phyloP scores from a whole-genome alignment of 2,797 vertebrate species.

The Pantherophis alleghaniensis region DNA sequence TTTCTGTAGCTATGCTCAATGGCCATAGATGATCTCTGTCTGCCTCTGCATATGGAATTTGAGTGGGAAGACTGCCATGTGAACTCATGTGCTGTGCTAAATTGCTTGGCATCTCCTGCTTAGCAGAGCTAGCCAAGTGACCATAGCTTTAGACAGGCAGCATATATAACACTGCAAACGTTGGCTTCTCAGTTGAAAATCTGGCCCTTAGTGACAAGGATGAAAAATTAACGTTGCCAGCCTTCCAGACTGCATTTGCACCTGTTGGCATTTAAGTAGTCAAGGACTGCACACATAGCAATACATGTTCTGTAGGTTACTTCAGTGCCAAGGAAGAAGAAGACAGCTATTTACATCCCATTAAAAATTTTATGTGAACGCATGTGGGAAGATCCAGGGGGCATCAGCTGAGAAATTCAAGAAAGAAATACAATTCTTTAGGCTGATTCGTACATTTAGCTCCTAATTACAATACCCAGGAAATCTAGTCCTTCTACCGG shows the following conservation, averaged over 20 bases:
- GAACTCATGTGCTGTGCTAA: conserved; percentile 66
- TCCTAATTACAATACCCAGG: neutral
- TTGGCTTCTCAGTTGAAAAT: conserved; percentile 44
- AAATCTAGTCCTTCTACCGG: neutral
- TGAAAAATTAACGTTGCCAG: conserved; percentile 48
- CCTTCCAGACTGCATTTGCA: conserved; percentile 43
- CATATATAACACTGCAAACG: conserved; percentile 59
- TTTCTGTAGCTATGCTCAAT: conserved; percentile 41
- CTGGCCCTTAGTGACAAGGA: conserved; percentile 35
- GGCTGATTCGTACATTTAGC: neutral
- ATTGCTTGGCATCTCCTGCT: conserved; percentile 55
- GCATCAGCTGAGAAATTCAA: neutral
- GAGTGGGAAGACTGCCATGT: conserved; percentile 58
- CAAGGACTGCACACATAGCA: conserved; percentile 10
- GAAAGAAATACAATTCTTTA: neutral
- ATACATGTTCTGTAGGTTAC: conserved; percentile 25
- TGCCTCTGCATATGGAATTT: conserved; percentile 40
- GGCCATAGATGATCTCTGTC: conserved; percentile 58
- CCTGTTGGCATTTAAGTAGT: conserved; percentile 43
- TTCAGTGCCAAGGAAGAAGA: conserved; percentile 17
- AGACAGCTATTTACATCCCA: conserved; percentile 9
- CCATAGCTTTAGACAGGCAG: conserved; percentile 61
- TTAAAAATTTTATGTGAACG: neutral
- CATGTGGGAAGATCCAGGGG: neutral
- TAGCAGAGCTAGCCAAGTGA: conserved; percentile 49